phyloP scores from a whole-genome alignment of 2,888 invertebrate genomes.

The Epinotia bilunana region DNA sequence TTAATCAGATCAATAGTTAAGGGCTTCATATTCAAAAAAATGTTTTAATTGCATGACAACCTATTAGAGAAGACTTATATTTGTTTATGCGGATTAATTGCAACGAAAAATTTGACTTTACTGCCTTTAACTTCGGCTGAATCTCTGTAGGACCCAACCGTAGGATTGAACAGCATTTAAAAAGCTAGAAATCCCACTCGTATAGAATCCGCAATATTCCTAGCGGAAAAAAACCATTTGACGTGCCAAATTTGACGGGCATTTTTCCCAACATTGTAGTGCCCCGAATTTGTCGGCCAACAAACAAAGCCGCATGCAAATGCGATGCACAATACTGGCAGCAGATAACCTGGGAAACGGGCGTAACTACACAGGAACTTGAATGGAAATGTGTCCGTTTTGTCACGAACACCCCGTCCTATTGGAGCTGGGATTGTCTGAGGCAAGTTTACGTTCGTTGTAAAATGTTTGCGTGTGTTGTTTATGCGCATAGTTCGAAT shows the following conservation, averaged over 20 bases:
- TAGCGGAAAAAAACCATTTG: not conserved
- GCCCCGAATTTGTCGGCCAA: constrained; percentile 3
- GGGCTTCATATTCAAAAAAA: no score
- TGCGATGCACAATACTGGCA: not conserved
- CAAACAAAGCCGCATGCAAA: constrained; percentile 12
- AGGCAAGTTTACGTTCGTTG: constrained; percentile 11
- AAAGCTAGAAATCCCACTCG: not conserved
- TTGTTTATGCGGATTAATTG: no score
- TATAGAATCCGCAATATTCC: constrained; percentile 3
- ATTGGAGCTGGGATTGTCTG: constrained; percentile 14
- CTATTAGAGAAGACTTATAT: no score
- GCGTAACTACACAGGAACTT: not conserved
- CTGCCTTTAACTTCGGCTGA: no score
- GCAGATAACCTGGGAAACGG: not conserved
- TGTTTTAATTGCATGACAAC: no score
- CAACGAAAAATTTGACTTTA: no score
- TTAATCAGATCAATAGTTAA: no score
- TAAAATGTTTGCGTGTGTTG: not conserved
- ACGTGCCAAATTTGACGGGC: constrained; percentile 2
- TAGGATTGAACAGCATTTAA: no score
- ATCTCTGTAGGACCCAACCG: no score
- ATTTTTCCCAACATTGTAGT: constrained; percentile 15
- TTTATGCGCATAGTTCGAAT: not conserved
- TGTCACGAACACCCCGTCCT: not conserved
- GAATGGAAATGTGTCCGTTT: not conserved